Evolutionary conservation across 2,113 vertebrate species (phyloP), one percentile per base, ranked within the genome.

Genomic region (Hydrochoerus hydrochaeris): DNA sequence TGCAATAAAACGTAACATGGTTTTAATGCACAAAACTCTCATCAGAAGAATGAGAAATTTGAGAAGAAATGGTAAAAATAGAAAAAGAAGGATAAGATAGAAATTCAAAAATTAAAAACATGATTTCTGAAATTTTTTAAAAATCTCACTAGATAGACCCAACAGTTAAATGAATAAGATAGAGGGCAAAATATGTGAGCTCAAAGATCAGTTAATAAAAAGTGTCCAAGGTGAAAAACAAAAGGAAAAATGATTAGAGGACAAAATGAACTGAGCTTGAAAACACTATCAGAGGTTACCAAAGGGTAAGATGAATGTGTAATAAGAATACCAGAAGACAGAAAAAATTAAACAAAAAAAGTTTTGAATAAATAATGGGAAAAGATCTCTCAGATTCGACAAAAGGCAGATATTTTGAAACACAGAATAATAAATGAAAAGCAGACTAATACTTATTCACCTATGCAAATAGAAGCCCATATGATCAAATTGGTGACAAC

Each of bases 141-240:
- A 92, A 96, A 82, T 44, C 44, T 91, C 57, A 95, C 82, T 57
- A 41, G 19, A 67, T 83, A 41, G 65, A n/a, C 73, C 95, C 81
- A 84, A 65, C 7, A 92, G 54, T 10, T 24, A 81, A 88, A 89
- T 19, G 24, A 3, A 71, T 0, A 24, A 38, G 35, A 93, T 69
- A 82, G 46, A 86, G 30, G 60, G 73, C 81, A 92, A 5, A 83
- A 30, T 63, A 82, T 0, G 0, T 77, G 49, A 88, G 93, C 26
- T 93, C 95, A 67, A 85, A 83, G 86, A 81, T 0, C 49, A 6
- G 58, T 75, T 75, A 92, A 32, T 6, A 96, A 62, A 84, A 85
- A 89, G 30, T 30, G 38, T 32, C 6, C 22, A 57, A 54, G 38
- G 12, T 77, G 26, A 86, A 94, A 26, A 62, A 78, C 13, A 63